Base-by-base conservation (phyloP, 2,888 invertebrate genomes). In the Caenorhabditis parvicauda region DNA sequence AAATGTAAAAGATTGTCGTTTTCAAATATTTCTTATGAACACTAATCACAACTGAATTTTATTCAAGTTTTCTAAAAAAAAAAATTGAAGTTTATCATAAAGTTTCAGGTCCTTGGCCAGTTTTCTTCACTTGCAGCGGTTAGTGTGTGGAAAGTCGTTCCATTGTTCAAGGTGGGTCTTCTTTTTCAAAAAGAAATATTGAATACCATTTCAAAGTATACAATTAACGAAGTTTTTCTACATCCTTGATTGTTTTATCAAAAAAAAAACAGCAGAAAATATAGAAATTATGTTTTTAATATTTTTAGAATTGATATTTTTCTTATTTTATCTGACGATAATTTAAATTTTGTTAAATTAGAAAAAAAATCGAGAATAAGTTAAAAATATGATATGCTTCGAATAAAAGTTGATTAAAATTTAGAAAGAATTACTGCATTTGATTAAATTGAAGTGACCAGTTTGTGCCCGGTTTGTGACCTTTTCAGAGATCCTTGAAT, bases 131-230 rank as follows among this genome's bases (percentile, higher is more conserved):
- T 84, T 1, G 84, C 84, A n/a, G 90, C 90, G 0, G 88, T 90
- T 12, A 89, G 89, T 17, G 88, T 89, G 45, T 90, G 89, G 85
- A 87, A 88, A 74, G 89, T 90, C 81, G 90, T 88, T 68, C 89
- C 89, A 0, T 85, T 90, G 7, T 88, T 90, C 77, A 87, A 65
- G 84, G 84, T 84, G 67, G 70, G 76, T 50, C 3, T 27, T 38
- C 21, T 38, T 12, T 29, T 22, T 48, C 19, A 41, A 19, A 43
- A n/a, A n/a, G n/a, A n/a, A n/a, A n/a, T n/a, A n/a, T n/a, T n/a
- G n/a, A n/a, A n/a, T n/a, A n/a, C n/a, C n/a, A n/a, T n/a, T n/a
- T n/a, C n/a, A n/a, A n/a, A n/a, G n/a, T n/a, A n/a, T n/a, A n/a
- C n/a, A n/a, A n/a, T n/a, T n/a, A n/a, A n/a, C n/a, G n/a, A n/a